Evolutionary conservation across 2,113 vertebrate genomes (phyloP), one percentile per base, ranked within the genome.

Genomic region (Pogona vitticeps): DNA sequence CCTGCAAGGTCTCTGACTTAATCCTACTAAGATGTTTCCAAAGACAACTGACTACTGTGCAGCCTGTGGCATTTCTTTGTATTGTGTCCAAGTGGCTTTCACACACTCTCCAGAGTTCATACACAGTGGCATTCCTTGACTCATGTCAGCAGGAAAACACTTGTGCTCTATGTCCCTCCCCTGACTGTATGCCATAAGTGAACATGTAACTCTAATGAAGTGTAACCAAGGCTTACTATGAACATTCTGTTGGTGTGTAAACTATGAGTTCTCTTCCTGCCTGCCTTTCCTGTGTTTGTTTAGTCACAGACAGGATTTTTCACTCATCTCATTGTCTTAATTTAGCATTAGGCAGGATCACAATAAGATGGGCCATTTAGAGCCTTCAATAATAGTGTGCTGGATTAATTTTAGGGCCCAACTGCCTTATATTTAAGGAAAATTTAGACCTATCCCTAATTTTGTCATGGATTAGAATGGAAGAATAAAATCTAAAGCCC

Each of bases 11-110:
- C 92, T 94, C 91, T 78, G 83, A 86, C 83, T 94, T 86, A 72
- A 59, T 91, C 77, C 72, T 90, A 91, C 88, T 91, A 92, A 94
- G 92, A 94, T 83, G 33, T 82, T 94, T 93, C 91, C 89, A 92
- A 84, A 90, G 92, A 94, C 87, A 91, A 91, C 84, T 88, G 92
- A 88, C 89, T 94, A 86, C 88, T 86, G 86, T 85, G 75, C 52
- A 89, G 90, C 83, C 85, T 0, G 58, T 86, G 89, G 91, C 71
- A 77, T 88, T 89, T 33, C 80, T 91, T 91, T 84, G 88, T 88
- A 86, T 42, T 75, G n/a, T 63, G 84, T 92, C 88, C 91, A 92
- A 90, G 72, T 75, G 76, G 86, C 72, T 86, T 92, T 84, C 0
- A 0, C 36, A 2, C 72, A 67, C 80, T 87, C 83, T 80, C 68